Base-by-base conservation (phyloP, 2,113 vertebrate species). In the Excalfactoria chinensis region DNA sequence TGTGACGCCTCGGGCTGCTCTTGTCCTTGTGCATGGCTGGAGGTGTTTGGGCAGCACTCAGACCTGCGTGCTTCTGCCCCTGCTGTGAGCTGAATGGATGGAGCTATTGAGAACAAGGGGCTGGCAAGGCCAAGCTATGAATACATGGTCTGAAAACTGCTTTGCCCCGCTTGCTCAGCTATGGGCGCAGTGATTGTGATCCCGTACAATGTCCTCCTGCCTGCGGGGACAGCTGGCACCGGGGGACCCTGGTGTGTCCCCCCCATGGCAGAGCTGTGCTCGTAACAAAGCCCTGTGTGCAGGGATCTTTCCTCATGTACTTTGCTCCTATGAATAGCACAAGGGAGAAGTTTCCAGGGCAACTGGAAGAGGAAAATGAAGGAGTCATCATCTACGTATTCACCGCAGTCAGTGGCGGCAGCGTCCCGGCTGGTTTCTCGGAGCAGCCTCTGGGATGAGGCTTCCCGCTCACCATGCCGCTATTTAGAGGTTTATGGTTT, bases 41-140 rank as follows among this genome's bases (percentile, higher is more conserved):
- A 49, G 46, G 25, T 16, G 7, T 3, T 0, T 0, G 16, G 14
- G 16, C n/a, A 28, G 20, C 1, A 23, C 18, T 11, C 16, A 30
- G 23, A 44, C 20, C 28, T 26, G 41, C 8, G 7, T 0, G 0
- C 41, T 20, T 19, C 30, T 56, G 17, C 30, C 14, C 59, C 4
- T 11, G 14, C 22, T 62, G 59, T 10, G 14, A 37, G 34, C n/a
- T 22, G 59, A 25, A 25, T 9, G 43, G 18, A 13, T 67, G 60
- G 81, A 18, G 13, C 30, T 46, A 75, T 41, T 13, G 37, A 11
- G 19, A 68, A 4, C 44, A 74, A 25, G 46, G 30, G 20, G 53
- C 60, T 71, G 56, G 49, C 37, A 32, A 70, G 15, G 32, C 17
- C 35, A 84, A 53, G 55, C 9, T 63, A n/a, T 55, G n/a, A 70